Evolutionary conservation across 2,888 invertebrate genomes (phyloP), one percentile per base, ranked within the genome.

Genomic region (Caenorhabditis drosophilae): DNA sequence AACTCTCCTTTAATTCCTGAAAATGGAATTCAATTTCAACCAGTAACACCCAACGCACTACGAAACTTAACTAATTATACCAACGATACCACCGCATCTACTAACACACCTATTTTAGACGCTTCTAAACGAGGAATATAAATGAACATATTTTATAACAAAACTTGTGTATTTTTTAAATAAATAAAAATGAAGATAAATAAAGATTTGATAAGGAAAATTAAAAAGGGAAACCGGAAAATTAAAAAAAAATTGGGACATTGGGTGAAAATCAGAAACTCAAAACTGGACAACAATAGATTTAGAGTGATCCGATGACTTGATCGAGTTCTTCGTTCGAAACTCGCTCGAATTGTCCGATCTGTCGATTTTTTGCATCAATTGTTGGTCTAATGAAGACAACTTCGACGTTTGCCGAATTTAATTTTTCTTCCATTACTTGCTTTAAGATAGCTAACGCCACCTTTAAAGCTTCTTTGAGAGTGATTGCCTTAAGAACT

Each of bases 381-480:
- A 40, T 53, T 38, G 67, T 62, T 42, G 81, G 80, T 51, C 72
- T 76, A 62, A 81, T 75, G 27, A 75, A 67, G 51, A 81, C 81
- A 9, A 87, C 92, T 87, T 98, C 98, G 52, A 99, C 95, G 85
- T 98, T 98, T 55, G 91, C 92, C 63, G 93, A 91, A 64, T 91
- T 96, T 2, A 98, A 86, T 85, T 97, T 98, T 85, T 98, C 98
- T 84, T 99, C 98, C 98, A 99, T 98, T 0, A 99, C 97, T 86
- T 98, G 97, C 85, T 98, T 98, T 22, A 98, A 87, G 79, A 97
- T 97, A 12, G 91, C 92, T 53, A 98, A 87, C 0, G 94, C 91
- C 15, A 92, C 87, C 82, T 92, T 92, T 67, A 92, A 90, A 0
- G 96, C 97, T 86, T 97, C 96, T 70, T 90, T 89, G 53, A 63